Evolutionary conservation across 2,797 vertebrate species (phyloP).

Genomic region (Simalia tracyae): DNA sequence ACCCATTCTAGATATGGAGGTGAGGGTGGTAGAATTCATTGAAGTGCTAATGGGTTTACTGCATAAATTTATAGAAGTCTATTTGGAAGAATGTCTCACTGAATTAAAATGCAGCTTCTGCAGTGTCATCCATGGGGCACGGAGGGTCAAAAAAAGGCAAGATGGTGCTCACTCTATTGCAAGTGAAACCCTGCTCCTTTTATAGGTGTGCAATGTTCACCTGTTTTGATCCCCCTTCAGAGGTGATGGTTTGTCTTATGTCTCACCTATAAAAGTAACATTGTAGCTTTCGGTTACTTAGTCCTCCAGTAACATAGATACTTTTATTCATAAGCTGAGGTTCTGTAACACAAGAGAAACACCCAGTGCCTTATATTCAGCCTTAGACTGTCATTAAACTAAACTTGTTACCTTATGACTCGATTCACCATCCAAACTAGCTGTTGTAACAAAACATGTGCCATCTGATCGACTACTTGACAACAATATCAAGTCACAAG

Average conservation of each 20-base stretch:
- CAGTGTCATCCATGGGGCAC: background rate
- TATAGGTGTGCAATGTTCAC: background rate
- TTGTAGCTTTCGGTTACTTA: background rate
- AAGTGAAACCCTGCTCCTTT: background rate
- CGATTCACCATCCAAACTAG: slow-evolving; percentile 95
- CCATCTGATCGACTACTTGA: slow-evolving; percentile 90
- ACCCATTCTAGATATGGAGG: background rate
- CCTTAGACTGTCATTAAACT: background rate
- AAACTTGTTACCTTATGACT: slow-evolving; percentile 87
- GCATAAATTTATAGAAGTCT: background rate
- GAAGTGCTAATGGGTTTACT: background rate
- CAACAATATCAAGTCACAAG: slow-evolving; percentile 93
- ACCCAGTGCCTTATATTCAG: background rate
- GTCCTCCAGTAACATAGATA: background rate
- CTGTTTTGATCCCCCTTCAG: background rate
- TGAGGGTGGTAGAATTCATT: background rate
- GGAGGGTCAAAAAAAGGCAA: background rate
- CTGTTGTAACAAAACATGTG: slow-evolving; percentile 93
- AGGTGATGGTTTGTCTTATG: background rate
- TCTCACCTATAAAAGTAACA: background rate
- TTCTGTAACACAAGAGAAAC: background rate
- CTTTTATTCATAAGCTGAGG: background rate
- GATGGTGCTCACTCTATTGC: background rate
- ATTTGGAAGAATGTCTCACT: background rate
- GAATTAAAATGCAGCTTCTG: background rate